A percentile compares a stretch with the other conserved stretches of the same genome.
Evolutionary conservation across 2,888 invertebrate species (phyloP).

Genomic region (Chymomyza caudatula): DNA sequence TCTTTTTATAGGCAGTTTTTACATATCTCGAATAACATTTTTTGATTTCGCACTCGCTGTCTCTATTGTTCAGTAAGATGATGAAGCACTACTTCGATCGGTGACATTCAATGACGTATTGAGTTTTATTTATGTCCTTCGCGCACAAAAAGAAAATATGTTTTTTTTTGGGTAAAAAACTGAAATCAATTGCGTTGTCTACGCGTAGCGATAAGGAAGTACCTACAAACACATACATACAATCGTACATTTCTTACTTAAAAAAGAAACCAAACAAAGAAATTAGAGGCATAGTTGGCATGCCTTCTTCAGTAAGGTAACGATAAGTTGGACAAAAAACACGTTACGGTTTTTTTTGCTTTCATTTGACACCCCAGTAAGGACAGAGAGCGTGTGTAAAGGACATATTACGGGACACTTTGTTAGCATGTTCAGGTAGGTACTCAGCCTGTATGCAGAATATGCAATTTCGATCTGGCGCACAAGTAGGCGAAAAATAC

Average conservation of each 20-base stretch:
- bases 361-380: conserved; percentile 64
- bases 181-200: conserved; percentile 70
- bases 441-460: conserved; percentile 46
- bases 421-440: conserved; percentile 52
- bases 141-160: conserved; percentile 10
- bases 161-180: conserved; percentile 55
- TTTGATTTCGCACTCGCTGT: conserved; percentile 40
- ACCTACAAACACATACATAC: not conserved
- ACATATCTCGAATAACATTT: conserved; percentile 35
- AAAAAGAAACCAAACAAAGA: conserved; percentile 43
- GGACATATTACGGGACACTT: conserved; percentile 32
- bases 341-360: conserved; percentile 61
- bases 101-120: conserved; percentile 56
- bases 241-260: not conserved
- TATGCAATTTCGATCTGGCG: conserved; percentile 18
- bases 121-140: conserved; percentile 59
- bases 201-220: conserved; percentile 49
- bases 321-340: conserved; percentile 10
- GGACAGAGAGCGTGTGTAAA: conserved; percentile 12
- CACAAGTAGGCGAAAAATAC: conserved; percentile 31
- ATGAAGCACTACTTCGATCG: conserved; percentile 57
- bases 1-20: not conserved
- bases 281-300: conserved; percentile 8
- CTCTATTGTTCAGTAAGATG: conserved; percentile 54
- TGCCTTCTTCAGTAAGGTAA: too few species aligned